Evolutionary conservation across 2,888 invertebrate genomes (phyloP).

Genomic region (Cantharis rustica): DNA sequence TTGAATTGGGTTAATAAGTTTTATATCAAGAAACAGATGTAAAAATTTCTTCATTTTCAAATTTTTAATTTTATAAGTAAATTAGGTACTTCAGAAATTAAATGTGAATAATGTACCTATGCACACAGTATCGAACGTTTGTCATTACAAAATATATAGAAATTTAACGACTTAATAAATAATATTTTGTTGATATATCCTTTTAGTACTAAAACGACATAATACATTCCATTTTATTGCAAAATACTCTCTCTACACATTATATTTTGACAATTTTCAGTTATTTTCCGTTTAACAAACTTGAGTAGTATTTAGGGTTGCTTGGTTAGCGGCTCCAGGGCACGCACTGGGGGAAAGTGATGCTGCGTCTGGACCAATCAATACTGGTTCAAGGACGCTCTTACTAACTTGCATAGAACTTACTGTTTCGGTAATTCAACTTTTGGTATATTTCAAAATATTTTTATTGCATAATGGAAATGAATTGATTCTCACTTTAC

Average conservation of each 20-base stretch:
- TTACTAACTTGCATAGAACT: constrained; percentile 56
- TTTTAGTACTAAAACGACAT: background rate
- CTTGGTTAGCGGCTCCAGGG: constrained; percentile 45
- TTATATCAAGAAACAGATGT: constrained; percentile 20
- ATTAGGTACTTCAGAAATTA: background rate
- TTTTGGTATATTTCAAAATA: background rate
- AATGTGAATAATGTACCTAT: background rate
- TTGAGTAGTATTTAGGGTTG: constrained; percentile 42
- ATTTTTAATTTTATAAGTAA: background rate
- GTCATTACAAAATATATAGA: background rate
- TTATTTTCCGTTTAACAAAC: constrained; percentile 30
- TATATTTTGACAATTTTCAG: constrained; percentile 4
- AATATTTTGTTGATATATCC: background rate
- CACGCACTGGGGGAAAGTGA: constrained; percentile 54
- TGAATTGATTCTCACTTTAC: background rate
- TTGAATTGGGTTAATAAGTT: constrained; percentile 37
- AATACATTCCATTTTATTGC: background rate
- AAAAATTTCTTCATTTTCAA: background rate
- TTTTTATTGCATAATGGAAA: background rate
- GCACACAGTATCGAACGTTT: background rate
- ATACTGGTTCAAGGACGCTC: constrained; percentile 48
- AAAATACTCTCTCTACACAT: background rate
- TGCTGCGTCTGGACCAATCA: constrained; percentile 51
- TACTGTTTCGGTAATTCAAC: constrained; percentile 48
- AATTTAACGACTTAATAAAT: background rate